A percentile compares a stretch with the other conserved stretches of the same genome.
These are phyloP conservation scores for Campoplex nolae DNA, from an alignment of 2,888 invertebrate genomes.

Conservation along the genomic window DNA sequence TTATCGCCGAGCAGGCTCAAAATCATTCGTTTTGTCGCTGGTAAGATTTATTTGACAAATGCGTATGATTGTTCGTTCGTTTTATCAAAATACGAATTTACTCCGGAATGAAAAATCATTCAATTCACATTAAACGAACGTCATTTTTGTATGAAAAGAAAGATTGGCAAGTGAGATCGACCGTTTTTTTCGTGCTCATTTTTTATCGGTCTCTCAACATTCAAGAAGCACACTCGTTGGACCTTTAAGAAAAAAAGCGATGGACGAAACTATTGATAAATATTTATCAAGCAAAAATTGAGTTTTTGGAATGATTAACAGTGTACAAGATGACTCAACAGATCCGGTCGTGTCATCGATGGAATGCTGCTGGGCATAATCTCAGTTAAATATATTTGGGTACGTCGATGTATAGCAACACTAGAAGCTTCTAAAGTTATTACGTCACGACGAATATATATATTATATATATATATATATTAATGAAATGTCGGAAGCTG, in stretches of 20 bases:
- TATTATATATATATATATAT: no score
- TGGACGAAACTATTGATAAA: no score
- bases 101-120: background rate
- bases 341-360: background rate
- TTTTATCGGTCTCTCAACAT: background rate
- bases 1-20: background rate
- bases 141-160: background rate
- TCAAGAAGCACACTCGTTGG: background rate
- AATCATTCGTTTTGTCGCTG: background rate
- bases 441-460: constrained; percentile 3
- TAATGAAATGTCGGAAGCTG: constrained; percentile 29
- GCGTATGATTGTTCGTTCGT: background rate
- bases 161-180: background rate
- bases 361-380: background rate
- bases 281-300: no score
- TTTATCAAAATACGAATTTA: background rate
- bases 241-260: no score
- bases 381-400: constrained; percentile 19
- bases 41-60: constrained; percentile 1
- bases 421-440: constrained; percentile 39
- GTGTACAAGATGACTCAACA: background rate
- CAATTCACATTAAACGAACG: background rate
- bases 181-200: background rate
- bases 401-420: constrained; percentile 33
- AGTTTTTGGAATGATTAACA: no score